A percentile compares a stretch with the other conserved stretches of the same genome.
phyloP scores from a whole-genome alignment of 2,797 vertebrate genomes.

The Sarcoramphus papa region DNA sequence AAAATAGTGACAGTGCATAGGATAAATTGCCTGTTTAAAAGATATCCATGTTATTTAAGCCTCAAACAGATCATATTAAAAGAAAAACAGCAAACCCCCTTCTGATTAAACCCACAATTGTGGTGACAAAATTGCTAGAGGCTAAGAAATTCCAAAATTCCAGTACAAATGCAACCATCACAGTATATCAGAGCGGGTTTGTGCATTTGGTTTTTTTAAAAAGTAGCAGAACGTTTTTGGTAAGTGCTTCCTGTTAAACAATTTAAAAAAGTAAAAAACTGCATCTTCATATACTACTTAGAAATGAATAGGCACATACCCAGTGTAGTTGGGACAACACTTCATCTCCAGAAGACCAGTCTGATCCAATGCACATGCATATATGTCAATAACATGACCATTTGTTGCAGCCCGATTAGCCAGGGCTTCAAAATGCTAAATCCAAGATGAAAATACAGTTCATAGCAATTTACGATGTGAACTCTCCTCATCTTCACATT shows the following conservation, averaged over 20 bases:
- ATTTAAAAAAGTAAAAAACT: not conserved
- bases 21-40: not conserved
- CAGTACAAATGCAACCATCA: not conserved
- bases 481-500: not conserved
- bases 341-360: slow-evolving; percentile 97
- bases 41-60: not conserved
- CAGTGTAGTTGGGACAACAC: slow-evolving; percentile 92
- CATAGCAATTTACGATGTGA: not conserved
- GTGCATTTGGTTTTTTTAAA: not conserved
- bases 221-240: not conserved
- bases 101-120: not conserved
- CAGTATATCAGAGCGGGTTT: not conserved
- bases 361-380: slow-evolving; percentile 94
- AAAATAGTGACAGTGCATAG: not conserved
- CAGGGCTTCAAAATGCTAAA: slow-evolving; percentile 91
- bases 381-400: slow-evolving; percentile 95
- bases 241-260: not conserved
- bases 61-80: not conserved
- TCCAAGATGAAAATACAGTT: slow-evolving; percentile 26
- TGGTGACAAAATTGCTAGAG: not conserved
- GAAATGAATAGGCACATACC: slow-evolving; percentile 73
- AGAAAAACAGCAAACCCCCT: accelerated
- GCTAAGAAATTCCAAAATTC: not conserved
- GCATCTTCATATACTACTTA: not conserved
- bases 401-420: slow-evolving; percentile 88